These are phyloP conservation scores for Potamarius usumacintae DNA, from an alignment of 2,113 vertebrate species.

Conservation along the genomic window DNA sequence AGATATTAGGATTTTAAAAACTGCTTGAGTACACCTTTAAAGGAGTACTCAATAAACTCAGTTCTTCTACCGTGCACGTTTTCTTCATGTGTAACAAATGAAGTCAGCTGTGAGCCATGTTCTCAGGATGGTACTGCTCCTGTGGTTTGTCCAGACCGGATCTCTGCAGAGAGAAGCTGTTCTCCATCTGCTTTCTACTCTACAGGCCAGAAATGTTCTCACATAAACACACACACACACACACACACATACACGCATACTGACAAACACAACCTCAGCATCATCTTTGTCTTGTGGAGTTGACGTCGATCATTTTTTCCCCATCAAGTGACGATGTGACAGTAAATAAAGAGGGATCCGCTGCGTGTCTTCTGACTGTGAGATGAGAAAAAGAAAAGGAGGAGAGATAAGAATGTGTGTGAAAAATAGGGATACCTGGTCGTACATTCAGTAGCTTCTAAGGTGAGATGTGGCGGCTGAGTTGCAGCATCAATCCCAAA, in stretches of 20 bases:
- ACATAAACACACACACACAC: constrained; percentile 26
- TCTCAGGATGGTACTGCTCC: constrained; percentile 32
- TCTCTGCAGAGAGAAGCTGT: constrained; percentile 48
- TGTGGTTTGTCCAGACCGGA: constrained; percentile 48
- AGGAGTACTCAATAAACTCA: too few relatives aligned
- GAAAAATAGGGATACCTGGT: neutral
- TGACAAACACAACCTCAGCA: neutral
- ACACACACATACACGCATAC: neutral
- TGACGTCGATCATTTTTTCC: constrained; percentile 2
- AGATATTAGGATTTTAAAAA: neutral
- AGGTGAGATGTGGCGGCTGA: constrained; percentile 63
- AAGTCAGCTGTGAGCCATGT: neutral
- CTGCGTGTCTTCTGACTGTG: constrained; percentile 7
- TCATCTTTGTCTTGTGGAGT: neutral
- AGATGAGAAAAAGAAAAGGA: neutral
- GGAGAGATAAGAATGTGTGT: neutral
- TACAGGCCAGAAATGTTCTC: constrained; percentile 37
- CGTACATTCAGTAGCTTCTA: neutral
- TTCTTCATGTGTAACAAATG: neutral
- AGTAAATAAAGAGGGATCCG: neutral
- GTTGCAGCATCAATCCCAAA: constrained; percentile 56
- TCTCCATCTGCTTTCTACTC: constrained; percentile 52
- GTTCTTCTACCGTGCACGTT: neutral
- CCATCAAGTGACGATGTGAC: constrained; percentile 13
- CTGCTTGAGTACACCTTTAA: neutral